Base-by-base conservation (phyloP, 2,888 invertebrate species). In the Tinea trinotella region DNA sequence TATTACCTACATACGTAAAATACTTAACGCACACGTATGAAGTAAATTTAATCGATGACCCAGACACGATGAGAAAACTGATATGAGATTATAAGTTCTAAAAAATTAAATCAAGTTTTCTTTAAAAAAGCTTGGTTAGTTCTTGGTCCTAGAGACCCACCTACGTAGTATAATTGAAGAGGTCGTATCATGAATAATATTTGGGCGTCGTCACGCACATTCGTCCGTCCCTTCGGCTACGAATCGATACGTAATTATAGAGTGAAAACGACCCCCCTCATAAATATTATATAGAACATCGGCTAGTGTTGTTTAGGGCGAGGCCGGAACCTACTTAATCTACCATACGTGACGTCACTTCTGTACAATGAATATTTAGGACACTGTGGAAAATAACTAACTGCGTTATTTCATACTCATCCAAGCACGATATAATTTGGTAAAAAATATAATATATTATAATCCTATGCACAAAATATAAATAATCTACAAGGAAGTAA, bases 191-290 rank as follows among this genome's bases (percentile, higher is more conserved):
- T 77, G 81, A 80, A 79, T 81, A 82, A 76, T 77, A 81, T 82
- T 82, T 77, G 82, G 80, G 81, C 77, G 80, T 73, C 74, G 73
- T 75, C 72, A 76, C 72, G 67, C 67, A 55, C 44, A 53, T 15
- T 44, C 44, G 19, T 35, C 53, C 53, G 17, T 35, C 53, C 52
- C 52, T 48, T 65, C 70, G 67, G 67, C 66, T 68, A 68, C 71
- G 61, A 79, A 82, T 82, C 82, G 80, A 85, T 82, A 74, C 74
- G 77, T 79, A 85, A 85, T 85, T 85, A 85, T 82, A 81, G 76
- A 81, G 77, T 79, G 74, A 77, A 76, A 80, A 77, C 71, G 67
- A 55, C 53, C 57, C 78, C 83, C 83, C 77, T 79, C 81, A 81
- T 82, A 81, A 84, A 83, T 84, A 81, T 75, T 73, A 76, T 79